Percentiles rank a stretch among this genome's conserved stretches.
Evolutionary conservation across 92 coral and sea anemone genomes (phyloP).

Genomic region (Isaurus tuberculatus): DNA sequence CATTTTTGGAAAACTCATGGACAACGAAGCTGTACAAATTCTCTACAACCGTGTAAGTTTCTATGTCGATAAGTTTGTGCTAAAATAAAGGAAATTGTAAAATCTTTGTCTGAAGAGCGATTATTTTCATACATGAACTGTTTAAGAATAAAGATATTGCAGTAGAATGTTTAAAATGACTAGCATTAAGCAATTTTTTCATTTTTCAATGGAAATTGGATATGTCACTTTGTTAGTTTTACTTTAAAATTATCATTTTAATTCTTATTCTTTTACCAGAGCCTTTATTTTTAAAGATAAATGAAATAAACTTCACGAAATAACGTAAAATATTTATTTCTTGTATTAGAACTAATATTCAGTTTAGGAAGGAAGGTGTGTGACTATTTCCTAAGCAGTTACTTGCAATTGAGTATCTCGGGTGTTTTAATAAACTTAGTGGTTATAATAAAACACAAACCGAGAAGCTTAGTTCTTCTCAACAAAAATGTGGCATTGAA

Average conservation of each 20-base stretch:
- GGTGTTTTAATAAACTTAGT: too few species aligned
- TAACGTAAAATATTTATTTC: neutral
- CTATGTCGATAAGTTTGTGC: slow-evolving; percentile 91
- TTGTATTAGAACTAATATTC: neutral
- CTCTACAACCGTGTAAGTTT: slow-evolving; percentile 70
- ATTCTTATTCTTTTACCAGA: neutral
- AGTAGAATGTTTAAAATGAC: neutral
- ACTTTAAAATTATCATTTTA: neutral
- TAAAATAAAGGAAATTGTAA: slow-evolving; percentile 82
- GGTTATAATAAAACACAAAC: neutral
- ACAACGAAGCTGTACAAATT: slow-evolving; percentile 79
- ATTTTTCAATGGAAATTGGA: neutral
- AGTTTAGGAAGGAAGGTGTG: neutral
- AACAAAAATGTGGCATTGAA: neutral
- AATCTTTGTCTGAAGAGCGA: slow-evolving; percentile 45
- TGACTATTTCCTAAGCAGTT: too few species aligned
- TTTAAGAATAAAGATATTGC: neutral
- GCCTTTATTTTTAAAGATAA: neutral
- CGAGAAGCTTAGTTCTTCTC: neutral
- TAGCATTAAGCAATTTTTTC: neutral
- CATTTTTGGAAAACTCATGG: slow-evolving; percentile 33
- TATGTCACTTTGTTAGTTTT: neutral
- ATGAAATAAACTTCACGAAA: neutral
- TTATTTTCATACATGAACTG: slow-evolving; percentile 9
- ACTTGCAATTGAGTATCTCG: too few species aligned